Evolutionary conservation across 2,888 invertebrate genomes (phyloP).

Genomic region (Drosophila maculinotata): DNA sequence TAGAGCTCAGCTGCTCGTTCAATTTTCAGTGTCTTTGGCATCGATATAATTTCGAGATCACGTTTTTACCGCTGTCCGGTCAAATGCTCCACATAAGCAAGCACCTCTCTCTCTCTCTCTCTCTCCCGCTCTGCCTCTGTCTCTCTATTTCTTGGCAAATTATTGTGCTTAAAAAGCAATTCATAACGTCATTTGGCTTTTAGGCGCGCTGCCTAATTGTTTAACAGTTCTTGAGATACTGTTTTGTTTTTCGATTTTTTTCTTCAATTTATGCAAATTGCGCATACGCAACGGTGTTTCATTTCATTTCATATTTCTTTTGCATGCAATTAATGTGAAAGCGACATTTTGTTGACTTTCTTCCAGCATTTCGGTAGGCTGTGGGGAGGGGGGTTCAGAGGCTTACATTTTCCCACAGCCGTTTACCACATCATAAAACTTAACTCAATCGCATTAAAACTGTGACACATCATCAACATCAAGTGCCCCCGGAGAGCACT

Average conservation of each 20-base stretch:
- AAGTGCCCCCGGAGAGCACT: conserved; percentile 67
- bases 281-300: conserved; percentile 47
- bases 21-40: conserved; percentile 54
- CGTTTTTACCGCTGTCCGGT: conserved; percentile 77
- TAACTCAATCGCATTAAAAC: conserved; percentile 77
- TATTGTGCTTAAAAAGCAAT: conserved; percentile 63
- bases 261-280: conserved; percentile 63
- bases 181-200: conserved; percentile 52
- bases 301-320: conserved; percentile 42
- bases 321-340: conserved; percentile 76
- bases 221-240: conserved; percentile 25
- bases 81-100: conserved; percentile 69
- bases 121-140: conserved; percentile 2
- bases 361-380: conserved; percentile 26
- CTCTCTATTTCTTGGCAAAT: conserved; percentile 27
- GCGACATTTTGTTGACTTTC: conserved; percentile 72
- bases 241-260: conserved; percentile 6
- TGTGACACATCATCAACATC: conserved; percentile 80
- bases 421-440: conserved; percentile 77
- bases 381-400: background rate
- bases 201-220: conserved; percentile 37
- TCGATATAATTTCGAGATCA: conserved; percentile 79
- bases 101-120: conserved; percentile 6
- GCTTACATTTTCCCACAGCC: conserved; percentile 66
- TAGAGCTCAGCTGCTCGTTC: conserved; percentile 45